Evolutionary conservation across 1,140 invertebrate genomes (phyloP).

Genomic region (Paramacrobiotus metropolitanus): DNA sequence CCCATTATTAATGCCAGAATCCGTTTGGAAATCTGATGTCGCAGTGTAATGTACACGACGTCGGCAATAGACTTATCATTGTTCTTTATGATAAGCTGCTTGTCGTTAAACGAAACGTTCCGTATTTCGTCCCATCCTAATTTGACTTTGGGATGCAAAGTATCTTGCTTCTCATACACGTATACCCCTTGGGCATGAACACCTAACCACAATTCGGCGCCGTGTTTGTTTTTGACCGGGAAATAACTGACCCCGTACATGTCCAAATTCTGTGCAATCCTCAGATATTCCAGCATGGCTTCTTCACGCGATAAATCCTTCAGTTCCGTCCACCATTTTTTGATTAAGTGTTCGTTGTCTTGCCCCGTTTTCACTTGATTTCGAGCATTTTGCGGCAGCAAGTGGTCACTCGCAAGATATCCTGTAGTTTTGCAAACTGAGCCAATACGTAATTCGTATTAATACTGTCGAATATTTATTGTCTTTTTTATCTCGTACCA

Average conservation of each 20-base stretch:
- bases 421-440: too few relatives aligned
- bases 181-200: slow-evolving; percentile 90
- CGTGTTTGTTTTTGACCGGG: slow-evolving; percentile 94
- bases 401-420: too few relatives aligned
- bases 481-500: too few relatives aligned
- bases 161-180: slow-evolving; percentile 93
- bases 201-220: slow-evolving; percentile 79
- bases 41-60: slow-evolving; percentile 77
- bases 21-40: slow-evolving; percentile 69
- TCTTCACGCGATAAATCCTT: slow-evolving; percentile 23
- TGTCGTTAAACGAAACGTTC: slow-evolving; percentile 93
- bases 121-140: slow-evolving; percentile 93
- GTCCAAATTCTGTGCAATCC: slow-evolving; percentile 94
- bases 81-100: slow-evolving; percentile 71
- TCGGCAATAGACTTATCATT: slow-evolving; percentile 56
- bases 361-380: too few relatives aligned
- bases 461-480: too few relatives aligned
- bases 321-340: slow-evolving; percentile 22
- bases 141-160: slow-evolving; percentile 64
- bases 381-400: too few relatives aligned
- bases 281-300: slow-evolving; percentile 96
- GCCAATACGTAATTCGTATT: too few relatives aligned
- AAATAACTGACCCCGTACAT: slow-evolving; percentile 99
- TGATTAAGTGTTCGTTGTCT: too few relatives aligned
- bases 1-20: slow-evolving; percentile 77